Conservation (phyloP, 2,888 invertebrate species). For the Polyommatus iphigenia region DNA sequence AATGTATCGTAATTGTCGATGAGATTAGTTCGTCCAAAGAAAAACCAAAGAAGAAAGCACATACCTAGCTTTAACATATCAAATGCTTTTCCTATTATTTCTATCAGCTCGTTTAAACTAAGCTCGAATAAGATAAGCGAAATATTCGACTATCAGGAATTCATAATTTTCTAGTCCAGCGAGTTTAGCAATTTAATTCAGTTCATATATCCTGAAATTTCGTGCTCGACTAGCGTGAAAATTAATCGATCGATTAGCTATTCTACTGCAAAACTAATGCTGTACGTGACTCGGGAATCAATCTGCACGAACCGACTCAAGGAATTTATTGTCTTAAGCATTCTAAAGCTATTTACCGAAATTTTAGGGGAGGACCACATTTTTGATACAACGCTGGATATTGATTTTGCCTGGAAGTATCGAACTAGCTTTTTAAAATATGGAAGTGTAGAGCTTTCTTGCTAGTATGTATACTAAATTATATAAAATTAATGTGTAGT, state of each 20-base stretch:
- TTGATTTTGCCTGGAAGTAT: neutral
- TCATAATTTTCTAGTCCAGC: conserved; percentile 32
- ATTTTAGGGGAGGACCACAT: conserved; percentile 38
- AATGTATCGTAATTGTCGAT: neutral
- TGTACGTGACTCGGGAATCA: conserved; percentile 68
- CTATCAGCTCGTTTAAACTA: neutral
- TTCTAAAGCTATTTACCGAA: conserved; percentile 47
- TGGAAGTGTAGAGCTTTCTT: no score
- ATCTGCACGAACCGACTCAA: conserved; percentile 58
- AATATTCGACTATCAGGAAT: conserved; percentile 7
- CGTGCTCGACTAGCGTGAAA: conserved; percentile 70
- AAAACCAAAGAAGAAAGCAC: neutral
- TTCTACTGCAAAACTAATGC: conserved; percentile 69
- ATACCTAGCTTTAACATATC: neutral
- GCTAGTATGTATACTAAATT: no score
- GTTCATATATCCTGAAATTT: conserved; percentile 59
- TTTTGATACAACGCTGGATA: neutral
- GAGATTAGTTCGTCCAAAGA: neutral
- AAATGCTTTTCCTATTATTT: neutral
- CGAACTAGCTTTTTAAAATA: no score
- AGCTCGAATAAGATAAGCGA: conserved; percentile 21
- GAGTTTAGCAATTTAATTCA: conserved; percentile 42
- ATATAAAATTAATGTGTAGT: no score
- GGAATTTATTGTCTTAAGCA: conserved; percentile 69
- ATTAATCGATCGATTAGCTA: conserved; percentile 77